phyloP scores from a whole-genome alignment of 2,113 vertebrate species.

The Emydura subglobosa region DNA sequence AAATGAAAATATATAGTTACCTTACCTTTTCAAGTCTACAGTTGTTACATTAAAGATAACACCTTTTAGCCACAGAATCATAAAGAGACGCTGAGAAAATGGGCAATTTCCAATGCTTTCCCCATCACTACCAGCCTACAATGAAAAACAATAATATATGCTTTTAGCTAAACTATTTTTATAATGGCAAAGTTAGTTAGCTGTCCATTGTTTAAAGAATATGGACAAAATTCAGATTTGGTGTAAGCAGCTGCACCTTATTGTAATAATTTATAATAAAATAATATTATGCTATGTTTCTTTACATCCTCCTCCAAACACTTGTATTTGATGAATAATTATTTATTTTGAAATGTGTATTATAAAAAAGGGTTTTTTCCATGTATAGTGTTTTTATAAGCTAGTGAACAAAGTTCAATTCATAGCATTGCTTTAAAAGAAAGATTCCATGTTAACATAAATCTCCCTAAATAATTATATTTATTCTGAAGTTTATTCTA shows the following conservation, averaged over 20 bases:
- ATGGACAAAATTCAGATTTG: neutral
- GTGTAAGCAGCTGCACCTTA: fast-evolving
- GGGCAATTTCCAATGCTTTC: slow-evolving; percentile 96
- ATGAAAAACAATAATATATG: neutral
- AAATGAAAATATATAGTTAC: neutral
- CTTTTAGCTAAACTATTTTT: neutral
- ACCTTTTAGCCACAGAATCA: slow-evolving; percentile 98
- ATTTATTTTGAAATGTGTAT: neutral
- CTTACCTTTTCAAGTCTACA: slow-evolving; percentile 94
- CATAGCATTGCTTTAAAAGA: neutral
- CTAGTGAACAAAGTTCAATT: slow-evolving; percentile 28
- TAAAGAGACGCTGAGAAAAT: slow-evolving; percentile 95
- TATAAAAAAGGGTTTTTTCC: neutral
- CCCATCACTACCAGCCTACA: slow-evolving; percentile 92
- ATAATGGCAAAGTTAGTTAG: neutral
- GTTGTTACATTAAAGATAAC: slow-evolving; percentile 97
- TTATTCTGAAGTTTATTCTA: slow-evolving; percentile 13
- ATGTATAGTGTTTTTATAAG: neutral
- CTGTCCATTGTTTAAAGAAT: neutral
- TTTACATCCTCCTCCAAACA: neutral
- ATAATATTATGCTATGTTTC: neutral
- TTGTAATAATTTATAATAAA: neutral
- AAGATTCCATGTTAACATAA: neutral
- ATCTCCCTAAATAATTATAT: neutral
- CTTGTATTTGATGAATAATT: neutral